Conservation (phyloP, 1,140 invertebrate genomes). For the Trichonephila inaurata region DNA sequence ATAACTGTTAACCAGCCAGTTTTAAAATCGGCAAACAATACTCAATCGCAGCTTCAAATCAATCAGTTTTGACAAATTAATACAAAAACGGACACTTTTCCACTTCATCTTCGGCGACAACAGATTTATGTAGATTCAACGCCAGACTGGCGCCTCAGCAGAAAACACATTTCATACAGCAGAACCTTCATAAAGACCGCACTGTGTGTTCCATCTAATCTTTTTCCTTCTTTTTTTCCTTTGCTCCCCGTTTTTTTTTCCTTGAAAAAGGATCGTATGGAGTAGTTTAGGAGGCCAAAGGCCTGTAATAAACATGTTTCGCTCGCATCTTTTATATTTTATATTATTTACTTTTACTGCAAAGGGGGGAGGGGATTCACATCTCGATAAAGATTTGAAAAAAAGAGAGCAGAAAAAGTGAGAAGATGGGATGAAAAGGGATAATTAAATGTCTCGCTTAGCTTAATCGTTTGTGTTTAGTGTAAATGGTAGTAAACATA, state of each 20-base stretch:
- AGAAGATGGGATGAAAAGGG: neutral
- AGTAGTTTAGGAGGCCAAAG: conserved; percentile 45
- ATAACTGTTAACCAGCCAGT: neutral
- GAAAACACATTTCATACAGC: conserved; percentile 8
- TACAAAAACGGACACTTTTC: conserved; percentile 9
- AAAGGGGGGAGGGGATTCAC: neutral
- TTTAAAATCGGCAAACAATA: neutral
- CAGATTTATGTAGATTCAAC: conserved; percentile 61
- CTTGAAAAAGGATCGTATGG: conserved; percentile 4
- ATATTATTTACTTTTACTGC: neutral
- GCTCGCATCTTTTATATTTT: neutral
- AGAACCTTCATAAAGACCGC: conserved; percentile 30
- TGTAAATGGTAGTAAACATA: neutral
- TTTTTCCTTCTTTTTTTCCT: neutral
- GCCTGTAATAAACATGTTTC: conserved; percentile 62
- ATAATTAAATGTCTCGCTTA: neutral
- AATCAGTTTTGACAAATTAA: conserved; percentile 19
- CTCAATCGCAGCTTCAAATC: neutral
- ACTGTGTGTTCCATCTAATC: neutral
- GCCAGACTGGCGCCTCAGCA: conserved; percentile 15
- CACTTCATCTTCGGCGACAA: conserved; percentile 21
- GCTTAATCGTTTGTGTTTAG: neutral
- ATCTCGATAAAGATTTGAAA: neutral
- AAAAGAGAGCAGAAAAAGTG: neutral
- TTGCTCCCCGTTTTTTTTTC: neutral